phyloP scores from a whole-genome alignment of 2,113 vertebrate species.

The Bungarus multicinctus region DNA sequence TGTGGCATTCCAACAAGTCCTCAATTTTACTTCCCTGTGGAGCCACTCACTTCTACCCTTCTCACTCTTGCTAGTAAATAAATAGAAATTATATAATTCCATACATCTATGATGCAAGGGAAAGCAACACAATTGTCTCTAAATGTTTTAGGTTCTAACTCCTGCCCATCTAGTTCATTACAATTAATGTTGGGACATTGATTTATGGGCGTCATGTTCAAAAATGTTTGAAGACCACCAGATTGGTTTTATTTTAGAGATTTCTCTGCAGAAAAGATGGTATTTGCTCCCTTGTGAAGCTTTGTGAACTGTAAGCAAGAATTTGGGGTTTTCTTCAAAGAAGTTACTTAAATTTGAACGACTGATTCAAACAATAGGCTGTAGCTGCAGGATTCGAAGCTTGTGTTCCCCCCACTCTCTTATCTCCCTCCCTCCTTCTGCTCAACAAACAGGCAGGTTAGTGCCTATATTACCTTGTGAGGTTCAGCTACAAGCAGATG shows the following conservation, averaged over 20 bases:
- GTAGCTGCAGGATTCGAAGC: constrained; percentile 7
- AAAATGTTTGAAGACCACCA: not conserved
- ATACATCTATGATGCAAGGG: not conserved
- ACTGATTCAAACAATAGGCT: not conserved
- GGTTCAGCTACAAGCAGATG: constrained; percentile 17
- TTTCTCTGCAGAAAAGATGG: not conserved
- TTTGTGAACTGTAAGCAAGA: not conserved
- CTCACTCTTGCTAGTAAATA: not conserved
- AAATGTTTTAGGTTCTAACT: not conserved
- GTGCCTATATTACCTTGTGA: not conserved
- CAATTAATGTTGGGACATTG: too few species aligned
- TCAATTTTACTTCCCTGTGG: not conserved
- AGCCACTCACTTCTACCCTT: too few species aligned
- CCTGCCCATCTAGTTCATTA: not conserved
- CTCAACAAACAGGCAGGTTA: not conserved
- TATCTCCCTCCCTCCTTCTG: not conserved
- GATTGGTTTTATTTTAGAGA: not conserved
- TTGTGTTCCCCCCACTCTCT: not conserved
- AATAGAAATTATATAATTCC: not conserved
- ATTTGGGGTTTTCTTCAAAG: not conserved
- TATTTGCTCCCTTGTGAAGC: not conserved
- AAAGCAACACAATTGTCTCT: not conserved
- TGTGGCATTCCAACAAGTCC: not conserved
- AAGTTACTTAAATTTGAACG: not conserved
- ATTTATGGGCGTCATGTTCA: not conserved